phyloP scores from a whole-genome alignment of 2,888 invertebrate species.

The Dryobota labecula region DNA sequence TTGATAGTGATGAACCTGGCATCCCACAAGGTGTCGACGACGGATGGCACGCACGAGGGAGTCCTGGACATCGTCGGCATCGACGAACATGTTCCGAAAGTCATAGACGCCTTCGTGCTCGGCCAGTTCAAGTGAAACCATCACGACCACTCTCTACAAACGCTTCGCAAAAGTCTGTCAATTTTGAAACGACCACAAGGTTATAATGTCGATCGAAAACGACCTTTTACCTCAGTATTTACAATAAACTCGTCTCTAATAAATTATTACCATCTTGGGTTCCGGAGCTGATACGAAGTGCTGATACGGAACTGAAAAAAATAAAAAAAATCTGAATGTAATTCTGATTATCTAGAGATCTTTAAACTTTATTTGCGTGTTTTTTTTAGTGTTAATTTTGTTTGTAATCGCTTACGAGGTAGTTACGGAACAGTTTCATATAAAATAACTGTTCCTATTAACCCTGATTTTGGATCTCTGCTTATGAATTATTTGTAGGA shows the following conservation, averaged over 20 bases:
- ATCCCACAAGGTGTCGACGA: constrained; percentile 86
- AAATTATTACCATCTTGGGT: constrained; percentile 78
- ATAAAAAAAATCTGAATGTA: constrained; percentile 60
- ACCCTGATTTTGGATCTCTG: constrained; percentile 77
- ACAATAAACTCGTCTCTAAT: constrained; percentile 71
- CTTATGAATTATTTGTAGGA: constrained; percentile 70
- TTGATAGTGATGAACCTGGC: constrained; percentile 91
- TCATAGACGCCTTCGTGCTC: constrained; percentile 92
- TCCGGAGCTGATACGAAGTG: constrained; percentile 69
- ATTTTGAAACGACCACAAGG: constrained; percentile 50
- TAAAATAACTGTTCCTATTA: constrained; percentile 62
- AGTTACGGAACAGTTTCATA: constrained; percentile 62
- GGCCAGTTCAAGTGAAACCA: constrained; percentile 86
- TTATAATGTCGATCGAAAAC: constrained; percentile 68
- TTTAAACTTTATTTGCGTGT: constrained; percentile 59
- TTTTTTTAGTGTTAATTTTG: constrained; percentile 66
- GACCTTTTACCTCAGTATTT: constrained; percentile 80
- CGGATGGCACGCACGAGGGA: constrained; percentile 87
- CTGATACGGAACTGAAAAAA: constrained; percentile 58
- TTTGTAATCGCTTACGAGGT: constrained; percentile 67
- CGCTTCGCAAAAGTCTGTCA: constrained; percentile 62
- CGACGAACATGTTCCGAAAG: constrained; percentile 91
- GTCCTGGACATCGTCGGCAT: constrained; percentile 92
- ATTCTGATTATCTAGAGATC: constrained; percentile 68
- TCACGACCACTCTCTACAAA: constrained; percentile 28